phyloP scores from a whole-genome alignment of 2,113 vertebrate genomes.

The Mystacornis crossleyi region DNA sequence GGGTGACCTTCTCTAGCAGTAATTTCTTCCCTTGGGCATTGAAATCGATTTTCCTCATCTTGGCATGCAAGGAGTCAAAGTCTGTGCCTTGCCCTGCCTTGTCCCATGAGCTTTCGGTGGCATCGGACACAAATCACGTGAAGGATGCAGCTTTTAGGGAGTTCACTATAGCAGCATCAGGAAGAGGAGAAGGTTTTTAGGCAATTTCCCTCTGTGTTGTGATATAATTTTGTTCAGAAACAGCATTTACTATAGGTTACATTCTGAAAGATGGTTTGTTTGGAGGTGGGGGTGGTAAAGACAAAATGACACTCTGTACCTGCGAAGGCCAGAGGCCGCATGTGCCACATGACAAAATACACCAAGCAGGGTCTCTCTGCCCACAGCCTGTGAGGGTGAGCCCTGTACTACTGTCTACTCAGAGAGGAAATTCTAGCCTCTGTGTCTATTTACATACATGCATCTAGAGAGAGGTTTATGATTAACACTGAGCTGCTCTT shows the following conservation, averaged over 20 bases:
- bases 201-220: neutral
- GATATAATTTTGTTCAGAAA: neutral
- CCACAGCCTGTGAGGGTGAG: neutral
- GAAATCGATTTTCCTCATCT: slow-evolving; percentile 71
- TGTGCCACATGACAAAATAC: neutral
- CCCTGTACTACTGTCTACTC: neutral
- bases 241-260: neutral
- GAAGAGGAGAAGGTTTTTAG: neutral
- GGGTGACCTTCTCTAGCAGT: slow-evolving; percentile 58
- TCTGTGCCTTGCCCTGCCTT: slow-evolving; percentile 52
- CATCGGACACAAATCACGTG: neutral
- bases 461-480: neutral
- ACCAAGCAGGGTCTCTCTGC: neutral
- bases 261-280: neutral
- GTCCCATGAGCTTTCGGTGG: slow-evolving; percentile 5
- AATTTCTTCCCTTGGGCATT: slow-evolving; percentile 70
- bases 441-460: accelerated
- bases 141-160: neutral
- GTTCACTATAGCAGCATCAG: neutral
- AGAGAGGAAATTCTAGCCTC: neutral
- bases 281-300: neutral
- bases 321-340: neutral
- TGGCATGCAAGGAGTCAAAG: slow-evolving; percentile 53
- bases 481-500: neutral
- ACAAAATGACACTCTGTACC: too few relatives aligned